A percentile compares a stretch with the other conserved stretches of the same genome.
Evolutionary conservation across 2,888 invertebrate species (phyloP).

Genomic region (Cremastobaeus sp.): DNA sequence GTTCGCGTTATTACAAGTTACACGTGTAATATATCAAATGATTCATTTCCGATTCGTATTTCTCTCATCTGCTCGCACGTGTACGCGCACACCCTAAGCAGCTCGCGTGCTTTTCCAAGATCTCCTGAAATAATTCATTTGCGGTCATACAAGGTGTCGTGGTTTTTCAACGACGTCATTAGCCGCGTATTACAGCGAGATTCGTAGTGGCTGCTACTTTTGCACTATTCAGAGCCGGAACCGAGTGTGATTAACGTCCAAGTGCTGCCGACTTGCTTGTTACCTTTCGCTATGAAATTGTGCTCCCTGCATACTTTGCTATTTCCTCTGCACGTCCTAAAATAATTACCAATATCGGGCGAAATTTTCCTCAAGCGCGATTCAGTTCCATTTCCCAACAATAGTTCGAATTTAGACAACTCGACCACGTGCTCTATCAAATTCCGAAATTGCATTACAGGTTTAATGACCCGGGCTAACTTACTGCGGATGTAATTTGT

Average conservation of each 20-base stretch:
- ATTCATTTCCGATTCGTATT: too few relatives aligned
- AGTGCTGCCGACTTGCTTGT: slow-evolving; percentile 38
- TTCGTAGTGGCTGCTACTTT: slow-evolving; percentile 26
- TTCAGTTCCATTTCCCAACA: slow-evolving; percentile 1
- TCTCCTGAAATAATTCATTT: slow-evolving; percentile 21
- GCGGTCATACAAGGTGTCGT: not conserved
- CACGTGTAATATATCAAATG: too few relatives aligned
- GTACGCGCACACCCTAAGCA: not conserved
- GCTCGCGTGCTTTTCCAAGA: slow-evolving; percentile 6
- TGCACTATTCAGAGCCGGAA: slow-evolving; percentile 38
- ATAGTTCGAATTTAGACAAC: slow-evolving; percentile 26
- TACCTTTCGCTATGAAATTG: slow-evolving; percentile 27
- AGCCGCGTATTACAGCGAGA: slow-evolving; percentile 25
- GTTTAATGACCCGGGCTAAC: slow-evolving; percentile 61
- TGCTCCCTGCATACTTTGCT: slow-evolving; percentile 9
- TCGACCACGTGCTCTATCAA: slow-evolving; percentile 47
- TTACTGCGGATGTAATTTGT: slow-evolving; percentile 60
- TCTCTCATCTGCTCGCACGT: too few relatives aligned
- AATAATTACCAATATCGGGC: too few relatives aligned
- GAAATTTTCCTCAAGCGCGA: not conserved
- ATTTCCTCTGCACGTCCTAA: not conserved
- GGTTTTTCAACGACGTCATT: slow-evolving; percentile 42
- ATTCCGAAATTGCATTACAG: slow-evolving; percentile 63
- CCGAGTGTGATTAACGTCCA: slow-evolving; percentile 45
- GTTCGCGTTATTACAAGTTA: too few relatives aligned